Base-by-base conservation (phyloP, 1,140 invertebrate genomes). In the Cotesia typhae region DNA sequence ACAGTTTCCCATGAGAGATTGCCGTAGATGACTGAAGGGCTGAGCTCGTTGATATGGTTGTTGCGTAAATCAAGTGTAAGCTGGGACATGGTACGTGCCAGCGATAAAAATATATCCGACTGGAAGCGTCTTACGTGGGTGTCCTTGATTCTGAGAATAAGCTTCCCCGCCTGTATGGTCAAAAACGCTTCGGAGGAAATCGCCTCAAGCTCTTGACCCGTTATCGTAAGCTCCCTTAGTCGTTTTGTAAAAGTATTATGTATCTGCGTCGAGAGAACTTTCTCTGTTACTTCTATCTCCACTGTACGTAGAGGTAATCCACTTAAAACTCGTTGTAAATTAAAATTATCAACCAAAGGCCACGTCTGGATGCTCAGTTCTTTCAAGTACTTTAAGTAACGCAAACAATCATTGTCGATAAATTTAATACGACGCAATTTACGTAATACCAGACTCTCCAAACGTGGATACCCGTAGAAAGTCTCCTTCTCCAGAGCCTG, bases 1-100 rank as follows among this genome's bases (percentile, higher is more conserved):
- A 94, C 92, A 74, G 91, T 91, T 83, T 95, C 94, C 94, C 94
- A 95, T 37, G 92, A 92, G 4, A 92, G 91, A 82, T 95, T 95
- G 2, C 93, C 92, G 83, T 96, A 96, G 77, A 96, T 93, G 37
- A 93, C 91, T 14, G 93, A 92, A 37, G 94, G 93, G 83, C 92
- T 92, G 37, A 96, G 85, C 64, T 92, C 91, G 65, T 91, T 91
- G 75, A 96, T 90, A 85, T 92, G 90, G 87, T 96, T 96, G 79
- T 93, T 89, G 74, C 93, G 91, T 57, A 96, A 87, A 81, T 96
- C 94, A 57, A 96, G 87, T 3, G 92, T 91, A n/a, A 95, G 88
- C 81, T 94, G 92, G 0, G 93, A 92, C 70, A 95, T 89, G 71
- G 80, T 81, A 81, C 91, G 91, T 9, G 93, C 91, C 73, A 96